Percentiles rank a stretch among this genome's conserved stretches.
Evolutionary conservation across 1,140 invertebrate species (phyloP).

Genomic region (Trissolcus basalis): DNA sequence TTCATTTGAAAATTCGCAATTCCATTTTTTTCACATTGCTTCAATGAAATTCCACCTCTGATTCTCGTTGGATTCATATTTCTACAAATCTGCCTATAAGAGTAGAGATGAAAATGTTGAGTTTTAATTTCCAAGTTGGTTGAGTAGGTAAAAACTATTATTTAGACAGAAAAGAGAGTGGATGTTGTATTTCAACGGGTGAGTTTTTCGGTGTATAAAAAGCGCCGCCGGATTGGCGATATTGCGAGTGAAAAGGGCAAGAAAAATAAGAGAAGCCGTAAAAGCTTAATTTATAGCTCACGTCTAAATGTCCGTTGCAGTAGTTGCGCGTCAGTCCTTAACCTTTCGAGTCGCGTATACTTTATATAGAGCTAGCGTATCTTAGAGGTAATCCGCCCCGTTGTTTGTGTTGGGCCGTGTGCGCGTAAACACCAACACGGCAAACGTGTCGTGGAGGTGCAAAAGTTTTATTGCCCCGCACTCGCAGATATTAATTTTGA

Average conservation of each 20-base stretch:
- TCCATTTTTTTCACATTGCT: too few species aligned
- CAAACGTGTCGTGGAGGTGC: conserved; percentile 20
- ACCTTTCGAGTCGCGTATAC: conserved; percentile 60
- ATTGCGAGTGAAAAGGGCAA: conserved; percentile 3
- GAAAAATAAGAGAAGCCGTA: conserved; percentile 54
- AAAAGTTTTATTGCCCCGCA: conserved; percentile 40
- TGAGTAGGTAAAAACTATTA: too few species aligned
- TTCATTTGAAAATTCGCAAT: too few species aligned
- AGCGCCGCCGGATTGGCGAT: too few species aligned
- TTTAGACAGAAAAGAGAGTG: too few species aligned
- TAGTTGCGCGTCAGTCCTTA: conserved; percentile 54
- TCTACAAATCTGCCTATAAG: too few species aligned
- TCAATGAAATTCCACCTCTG: too few species aligned
- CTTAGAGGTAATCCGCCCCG: conserved; percentile 42
- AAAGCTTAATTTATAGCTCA: conserved; percentile 63
- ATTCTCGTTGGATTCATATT: too few species aligned
- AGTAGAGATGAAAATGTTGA: too few species aligned
- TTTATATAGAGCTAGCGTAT: conserved; percentile 55
- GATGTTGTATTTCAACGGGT: too few species aligned
- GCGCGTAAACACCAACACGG: conserved; percentile 28
- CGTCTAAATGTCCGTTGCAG: conserved; percentile 58
- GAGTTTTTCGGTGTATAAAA: too few species aligned
- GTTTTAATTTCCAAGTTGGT: too few species aligned
- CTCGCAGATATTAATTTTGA: conserved; percentile 48
- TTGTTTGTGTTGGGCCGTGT: conserved; percentile 36